Conservation (phyloP, 2,113 vertebrate genomes). For the Channa maculata region DNA sequence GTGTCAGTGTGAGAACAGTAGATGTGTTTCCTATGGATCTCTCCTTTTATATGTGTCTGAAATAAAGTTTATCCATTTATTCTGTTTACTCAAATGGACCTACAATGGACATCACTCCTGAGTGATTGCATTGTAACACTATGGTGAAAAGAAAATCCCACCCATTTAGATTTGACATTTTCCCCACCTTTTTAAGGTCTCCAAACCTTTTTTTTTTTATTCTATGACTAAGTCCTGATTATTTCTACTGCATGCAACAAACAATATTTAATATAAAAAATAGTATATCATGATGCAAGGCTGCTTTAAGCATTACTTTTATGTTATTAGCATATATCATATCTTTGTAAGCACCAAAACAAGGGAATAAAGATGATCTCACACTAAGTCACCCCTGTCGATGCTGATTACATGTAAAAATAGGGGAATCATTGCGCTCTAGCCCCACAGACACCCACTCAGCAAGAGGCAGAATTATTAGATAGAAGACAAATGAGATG, state of each 20-base stretch:
- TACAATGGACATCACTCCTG: too few relatives aligned
- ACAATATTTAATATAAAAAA: background rate
- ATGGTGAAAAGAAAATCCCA: too few relatives aligned
- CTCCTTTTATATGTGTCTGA: too few relatives aligned
- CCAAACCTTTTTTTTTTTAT: too few relatives aligned
- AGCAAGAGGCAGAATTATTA: conserved; percentile 68
- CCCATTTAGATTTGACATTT: too few relatives aligned
- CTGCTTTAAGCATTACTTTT: conserved; percentile 39
- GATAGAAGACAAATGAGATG: conserved; percentile 71
- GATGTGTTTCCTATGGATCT: too few relatives aligned
- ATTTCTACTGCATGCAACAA: background rate
- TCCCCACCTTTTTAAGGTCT: too few relatives aligned
- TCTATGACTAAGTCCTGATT: background rate
- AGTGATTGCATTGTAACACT: too few relatives aligned
- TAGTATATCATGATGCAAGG: background rate
- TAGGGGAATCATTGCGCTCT: conserved; percentile 26
- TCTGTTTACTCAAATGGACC: too few relatives aligned
- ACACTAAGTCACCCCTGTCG: conserved; percentile 60
- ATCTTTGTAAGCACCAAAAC: conserved; percentile 59
- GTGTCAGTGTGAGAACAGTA: too few relatives aligned
- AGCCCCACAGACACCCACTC: conserved; percentile 41
- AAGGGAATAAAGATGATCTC: conserved; percentile 61
- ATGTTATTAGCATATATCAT: conserved; percentile 49
- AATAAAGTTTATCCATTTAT: too few relatives aligned
- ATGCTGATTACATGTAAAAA: conserved; percentile 52